These are phyloP conservation scores for Phenacoccus solenopsis DNA, from an alignment of 1,140 invertebrate species.

Conservation along the genomic window DNA sequence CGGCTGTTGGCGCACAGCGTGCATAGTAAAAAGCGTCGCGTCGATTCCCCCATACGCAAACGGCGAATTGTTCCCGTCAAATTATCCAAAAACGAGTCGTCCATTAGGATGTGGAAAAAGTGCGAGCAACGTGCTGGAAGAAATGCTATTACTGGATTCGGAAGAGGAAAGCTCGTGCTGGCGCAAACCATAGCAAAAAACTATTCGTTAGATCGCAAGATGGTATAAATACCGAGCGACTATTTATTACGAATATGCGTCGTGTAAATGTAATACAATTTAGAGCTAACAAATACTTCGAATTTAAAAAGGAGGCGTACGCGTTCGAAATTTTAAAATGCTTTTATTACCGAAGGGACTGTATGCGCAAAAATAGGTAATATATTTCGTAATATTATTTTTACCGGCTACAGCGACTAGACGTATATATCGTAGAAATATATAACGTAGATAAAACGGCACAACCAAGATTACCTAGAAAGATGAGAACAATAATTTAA, in stretches of 20 bases:
- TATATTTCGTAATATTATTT: not conserved
- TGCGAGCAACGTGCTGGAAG: no score
- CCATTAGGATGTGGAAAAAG: no score
- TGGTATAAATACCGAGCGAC: not conserved
- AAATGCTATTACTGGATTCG: no score
- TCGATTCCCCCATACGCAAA: no score
- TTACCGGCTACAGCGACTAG: not conserved
- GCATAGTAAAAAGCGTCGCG: no score
- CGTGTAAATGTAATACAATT: not conserved
- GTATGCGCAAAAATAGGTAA: not conserved
- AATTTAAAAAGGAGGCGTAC: not conserved
- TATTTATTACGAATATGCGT: not conserved
- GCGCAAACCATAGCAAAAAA: no score
- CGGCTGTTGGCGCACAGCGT: no score
- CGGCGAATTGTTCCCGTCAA: no score
- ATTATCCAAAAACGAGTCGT: no score
- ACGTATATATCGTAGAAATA: not conserved
- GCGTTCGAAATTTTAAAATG: conserved; percentile 2
- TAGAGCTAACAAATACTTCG: not conserved
- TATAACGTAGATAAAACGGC: not conserved
- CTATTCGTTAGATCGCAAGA: no score
- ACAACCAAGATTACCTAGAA: conserved; percentile 1
- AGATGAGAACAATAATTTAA: conserved; percentile 3
- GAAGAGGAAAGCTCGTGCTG: no score
- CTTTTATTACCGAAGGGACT: not conserved